Conservation (phyloP, 2,888 invertebrate genomes). For the Temnothorax ravouxi region DNA sequence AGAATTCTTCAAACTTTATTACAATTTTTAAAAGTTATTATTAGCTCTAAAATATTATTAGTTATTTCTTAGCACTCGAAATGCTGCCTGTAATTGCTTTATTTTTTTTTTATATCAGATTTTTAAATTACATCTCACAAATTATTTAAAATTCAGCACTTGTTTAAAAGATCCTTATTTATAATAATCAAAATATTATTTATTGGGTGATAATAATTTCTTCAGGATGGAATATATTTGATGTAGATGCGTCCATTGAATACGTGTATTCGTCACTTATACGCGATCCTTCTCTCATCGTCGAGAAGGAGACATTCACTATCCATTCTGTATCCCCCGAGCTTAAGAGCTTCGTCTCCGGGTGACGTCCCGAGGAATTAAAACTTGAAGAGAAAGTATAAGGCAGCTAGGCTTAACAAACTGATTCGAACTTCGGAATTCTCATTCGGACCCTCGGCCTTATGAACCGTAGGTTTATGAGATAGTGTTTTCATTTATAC, state of each 20-base stretch:
- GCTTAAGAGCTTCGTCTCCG: slow-evolving; percentile 19
- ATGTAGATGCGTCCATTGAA: slow-evolving; percentile 51
- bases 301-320: background rate
- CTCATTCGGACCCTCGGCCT: slow-evolving; percentile 26
- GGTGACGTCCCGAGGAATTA: slow-evolving; percentile 15
- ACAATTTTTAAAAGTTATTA: background rate
- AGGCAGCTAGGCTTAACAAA: slow-evolving; percentile 21
- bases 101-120: background rate
- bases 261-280: slow-evolving; percentile 17
- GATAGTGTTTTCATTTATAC: background rate
- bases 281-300: background rate
- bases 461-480: slow-evolving; percentile 40
- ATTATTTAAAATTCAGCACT: background rate
- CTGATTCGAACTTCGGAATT: slow-evolving; percentile 30
- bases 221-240: slow-evolving; percentile 43
- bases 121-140: background rate
- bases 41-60: background rate
- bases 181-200: slow-evolving; percentile 42
- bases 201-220: slow-evolving; percentile 45
- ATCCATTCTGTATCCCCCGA: slow-evolving; percentile 4
- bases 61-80: background rate
- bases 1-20: slow-evolving; percentile 10
- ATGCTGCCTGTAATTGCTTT: background rate
- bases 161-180: background rate
- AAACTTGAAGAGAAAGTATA: slow-evolving; percentile 30